A percentile compares a stretch with the other conserved stretches of the same genome.
Conservation (phyloP, 30 jellyfish, hydroid and myxozoan genomes). For the Catostylus mosaicus region DNA sequence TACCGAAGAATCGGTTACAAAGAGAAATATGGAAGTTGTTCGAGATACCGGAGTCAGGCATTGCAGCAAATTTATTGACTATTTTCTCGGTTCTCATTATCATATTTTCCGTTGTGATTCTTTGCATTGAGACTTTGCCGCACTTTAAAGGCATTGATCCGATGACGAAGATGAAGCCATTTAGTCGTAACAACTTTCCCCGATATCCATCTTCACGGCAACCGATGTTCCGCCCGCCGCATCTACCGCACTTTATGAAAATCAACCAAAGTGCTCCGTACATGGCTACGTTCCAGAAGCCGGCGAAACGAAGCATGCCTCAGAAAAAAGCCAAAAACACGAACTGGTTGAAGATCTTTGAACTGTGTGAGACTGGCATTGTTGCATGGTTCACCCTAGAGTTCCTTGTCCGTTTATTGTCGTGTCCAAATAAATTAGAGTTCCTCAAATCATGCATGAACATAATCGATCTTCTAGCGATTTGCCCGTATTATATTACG, state of each 20-base stretch:
- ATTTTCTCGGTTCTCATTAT: conserved; percentile 79
- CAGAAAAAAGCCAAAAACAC: neutral
- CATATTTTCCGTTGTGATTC: conserved; percentile 71
- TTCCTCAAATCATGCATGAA: conserved; percentile 80
- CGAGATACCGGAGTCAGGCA: conserved; percentile 92
- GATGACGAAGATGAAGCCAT: neutral
- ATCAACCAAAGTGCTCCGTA: neutral
- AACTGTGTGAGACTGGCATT: conserved; percentile 74
- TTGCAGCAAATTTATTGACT: conserved; percentile 87
- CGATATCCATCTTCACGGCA: conserved; percentile 14
- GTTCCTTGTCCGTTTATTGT: conserved; percentile 70
- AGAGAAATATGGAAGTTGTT: conserved; percentile 86
- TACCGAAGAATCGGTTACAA: conserved; percentile 84
- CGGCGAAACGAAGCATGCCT: neutral
- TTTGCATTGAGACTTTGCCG: conserved; percentile 95
- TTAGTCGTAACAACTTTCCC: conserved; percentile 11
- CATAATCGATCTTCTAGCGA: conserved; percentile 81
- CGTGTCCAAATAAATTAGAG: conserved; percentile 81
- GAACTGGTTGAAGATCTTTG: conserved; percentile 73
- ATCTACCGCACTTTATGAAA: conserved; percentile 18
- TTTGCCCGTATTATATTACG: conserved; percentile 85
- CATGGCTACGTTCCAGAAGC: neutral
- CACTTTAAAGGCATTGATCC: conserved; percentile 54
- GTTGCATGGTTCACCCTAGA: conserved; percentile 96
- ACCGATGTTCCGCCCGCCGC: conserved; percentile 32